Evolutionary conservation across 2,888 invertebrate species (phyloP).

Genomic region (Chymomyza amoena): DNA sequence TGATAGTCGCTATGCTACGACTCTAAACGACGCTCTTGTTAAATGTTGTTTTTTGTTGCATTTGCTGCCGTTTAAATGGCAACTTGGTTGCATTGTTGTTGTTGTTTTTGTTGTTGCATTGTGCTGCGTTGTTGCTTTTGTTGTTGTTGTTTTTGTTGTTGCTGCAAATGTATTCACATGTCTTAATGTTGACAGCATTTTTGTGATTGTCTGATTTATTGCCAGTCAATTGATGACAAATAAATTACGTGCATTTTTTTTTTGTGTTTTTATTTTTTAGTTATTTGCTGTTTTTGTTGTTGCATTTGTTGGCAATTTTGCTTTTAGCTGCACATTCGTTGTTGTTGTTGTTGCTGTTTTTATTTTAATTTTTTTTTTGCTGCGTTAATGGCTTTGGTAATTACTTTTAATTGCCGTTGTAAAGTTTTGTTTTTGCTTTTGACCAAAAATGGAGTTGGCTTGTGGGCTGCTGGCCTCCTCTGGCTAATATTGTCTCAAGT

Average conservation of each 20-base stretch:
- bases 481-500: background rate
- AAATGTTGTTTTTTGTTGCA: constrained; percentile 8
- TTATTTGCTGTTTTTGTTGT: constrained; percentile 8
- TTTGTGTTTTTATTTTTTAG: background rate
- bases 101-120: background rate
- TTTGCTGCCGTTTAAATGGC: constrained; percentile 1
- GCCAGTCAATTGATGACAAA: constrained; percentile 73
- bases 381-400: constrained; percentile 69
- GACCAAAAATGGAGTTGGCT: constrained; percentile 47
- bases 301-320: constrained; percentile 9
- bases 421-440: constrained; percentile 62
- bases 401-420: constrained; percentile 70
- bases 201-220: constrained; percentile 78
- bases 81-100: background rate
- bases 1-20: no score
- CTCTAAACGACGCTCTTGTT: no score
- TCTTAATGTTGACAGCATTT: constrained; percentile 76
- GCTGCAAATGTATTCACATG: constrained; percentile 69
- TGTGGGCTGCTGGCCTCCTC: background rate
- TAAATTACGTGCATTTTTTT: constrained; percentile 63
- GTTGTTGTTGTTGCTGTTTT: constrained; percentile 30
- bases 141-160: constrained; percentile 29
- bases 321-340: constrained; percentile 15
- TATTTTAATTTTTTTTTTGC: constrained; percentile 13
- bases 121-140: background rate